Conservation (phyloP, 2,797 vertebrate species). For the Enteromius fasciolatus region DNA sequence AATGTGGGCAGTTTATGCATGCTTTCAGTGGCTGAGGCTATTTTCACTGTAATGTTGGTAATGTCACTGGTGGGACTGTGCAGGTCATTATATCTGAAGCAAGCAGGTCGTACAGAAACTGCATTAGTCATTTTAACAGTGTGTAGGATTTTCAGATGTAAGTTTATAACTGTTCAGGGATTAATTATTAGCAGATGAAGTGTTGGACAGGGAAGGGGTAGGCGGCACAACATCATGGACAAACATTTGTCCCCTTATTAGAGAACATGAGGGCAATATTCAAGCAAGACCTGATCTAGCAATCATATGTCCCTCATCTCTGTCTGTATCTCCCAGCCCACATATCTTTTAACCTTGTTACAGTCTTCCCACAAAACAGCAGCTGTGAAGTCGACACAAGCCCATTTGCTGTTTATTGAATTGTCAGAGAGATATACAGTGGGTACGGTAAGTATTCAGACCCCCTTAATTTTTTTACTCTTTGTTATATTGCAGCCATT, state of each 20-base stretch:
- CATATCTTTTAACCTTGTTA: constrained; percentile 41
- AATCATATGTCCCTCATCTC: constrained; percentile 2
- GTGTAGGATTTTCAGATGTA: neutral
- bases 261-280: constrained; percentile 24
- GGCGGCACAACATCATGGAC: neutral
- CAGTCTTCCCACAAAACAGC: constrained; percentile 5
- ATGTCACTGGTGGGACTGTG: neutral
- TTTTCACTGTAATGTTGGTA: neutral
- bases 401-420: neutral
- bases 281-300: constrained; percentile 7
- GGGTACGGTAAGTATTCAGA: no score
- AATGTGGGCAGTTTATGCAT: neutral
- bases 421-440: neutral
- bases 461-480: no score
- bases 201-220: constrained; percentile 4
- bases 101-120: neutral
- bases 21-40: neutral
- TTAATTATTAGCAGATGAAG: constrained; percentile 6
- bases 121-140: constrained; percentile 9
- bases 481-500: no score
- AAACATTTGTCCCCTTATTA: neutral
- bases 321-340: constrained; percentile 21
- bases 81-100: neutral
- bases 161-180: neutral
- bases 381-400: constrained; percentile 21